Evolutionary conservation across 2,888 invertebrate species (phyloP).

Genomic region (Aporophyla lueneburgensis): DNA sequence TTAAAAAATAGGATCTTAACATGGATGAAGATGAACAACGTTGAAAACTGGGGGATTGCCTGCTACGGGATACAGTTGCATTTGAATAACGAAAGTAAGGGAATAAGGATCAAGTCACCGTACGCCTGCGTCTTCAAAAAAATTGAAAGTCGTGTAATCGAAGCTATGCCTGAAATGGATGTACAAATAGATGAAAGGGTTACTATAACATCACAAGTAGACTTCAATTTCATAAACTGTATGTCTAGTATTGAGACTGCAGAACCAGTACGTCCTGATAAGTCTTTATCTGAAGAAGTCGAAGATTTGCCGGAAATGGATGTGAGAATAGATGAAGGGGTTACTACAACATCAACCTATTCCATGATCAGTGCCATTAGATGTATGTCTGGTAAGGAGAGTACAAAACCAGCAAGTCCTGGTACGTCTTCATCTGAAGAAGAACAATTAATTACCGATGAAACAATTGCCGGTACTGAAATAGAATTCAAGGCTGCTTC

Average conservation of each 20-base stretch:
- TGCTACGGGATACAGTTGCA: constrained; percentile 38
- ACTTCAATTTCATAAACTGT: no score
- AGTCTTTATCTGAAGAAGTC: neutral
- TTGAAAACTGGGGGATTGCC: constrained; percentile 41
- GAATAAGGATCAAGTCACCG: neutral
- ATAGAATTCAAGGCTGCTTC: neutral
- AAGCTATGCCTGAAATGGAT: neutral
- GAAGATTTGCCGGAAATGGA: no score
- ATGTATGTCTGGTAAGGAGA: neutral
- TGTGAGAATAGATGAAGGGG: neutral
- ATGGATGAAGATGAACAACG: constrained; percentile 29
- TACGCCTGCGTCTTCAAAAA: constrained; percentile 23
- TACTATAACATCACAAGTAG: neutral
- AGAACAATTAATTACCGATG: no score
- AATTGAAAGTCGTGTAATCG: neutral
- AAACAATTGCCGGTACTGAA: neutral
- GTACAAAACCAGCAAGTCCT: neutral
- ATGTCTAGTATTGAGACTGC: no score
- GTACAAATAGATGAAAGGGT: neutral
- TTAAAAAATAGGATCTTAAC: neutral
- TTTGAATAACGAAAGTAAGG: constrained; percentile 25
- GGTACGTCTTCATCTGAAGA: neutral
- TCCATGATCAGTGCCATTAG: no score
- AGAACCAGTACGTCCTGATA: no score
- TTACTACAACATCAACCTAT: neutral